Conservation (phyloP, 2,888 invertebrate species). For the Taphrorychus bicolor region DNA sequence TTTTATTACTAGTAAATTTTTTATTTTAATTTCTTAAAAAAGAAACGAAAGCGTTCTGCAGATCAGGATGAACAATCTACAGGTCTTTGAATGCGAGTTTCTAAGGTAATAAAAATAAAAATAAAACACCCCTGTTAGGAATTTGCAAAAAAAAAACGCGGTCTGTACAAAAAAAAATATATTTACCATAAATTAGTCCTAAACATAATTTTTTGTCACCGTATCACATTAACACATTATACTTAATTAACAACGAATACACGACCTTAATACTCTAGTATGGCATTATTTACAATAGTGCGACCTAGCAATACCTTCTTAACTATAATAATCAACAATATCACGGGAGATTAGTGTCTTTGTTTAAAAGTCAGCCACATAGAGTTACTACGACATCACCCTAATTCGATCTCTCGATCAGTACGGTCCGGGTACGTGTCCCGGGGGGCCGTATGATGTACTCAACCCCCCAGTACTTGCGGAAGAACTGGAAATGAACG, state of each 20-base stretch:
- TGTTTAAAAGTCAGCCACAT: slow-evolving; percentile 27
- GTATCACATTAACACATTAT: slow-evolving; percentile 15
- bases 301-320: background rate
- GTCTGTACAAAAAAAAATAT: slow-evolving; percentile 34
- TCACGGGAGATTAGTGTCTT: slow-evolving; percentile 8
- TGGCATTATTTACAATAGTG: slow-evolving; percentile 19
- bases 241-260: background rate
- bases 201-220: slow-evolving; percentile 37
- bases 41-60: no score
- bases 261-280: slow-evolving; percentile 13
- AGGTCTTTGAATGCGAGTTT: no score
- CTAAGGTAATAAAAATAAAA: no score
- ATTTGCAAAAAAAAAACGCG: no score
- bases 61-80: no score
- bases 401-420: slow-evolving; percentile 7
- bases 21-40: no score
- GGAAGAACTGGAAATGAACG: slow-evolving; percentile 29
- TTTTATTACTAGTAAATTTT: no score
- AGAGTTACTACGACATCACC: slow-evolving; percentile 28
- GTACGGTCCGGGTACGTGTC: slow-evolving; percentile 49
- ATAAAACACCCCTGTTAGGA: no score
- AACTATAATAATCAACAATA: background rate
- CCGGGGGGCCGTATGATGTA: slow-evolving; percentile 55
- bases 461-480: slow-evolving; percentile 44
- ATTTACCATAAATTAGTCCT: slow-evolving; percentile 25